phyloP scores from a whole-genome alignment of 1,140 invertebrate genomes.

The Pachyrhynchus sulphureomaculatus region DNA sequence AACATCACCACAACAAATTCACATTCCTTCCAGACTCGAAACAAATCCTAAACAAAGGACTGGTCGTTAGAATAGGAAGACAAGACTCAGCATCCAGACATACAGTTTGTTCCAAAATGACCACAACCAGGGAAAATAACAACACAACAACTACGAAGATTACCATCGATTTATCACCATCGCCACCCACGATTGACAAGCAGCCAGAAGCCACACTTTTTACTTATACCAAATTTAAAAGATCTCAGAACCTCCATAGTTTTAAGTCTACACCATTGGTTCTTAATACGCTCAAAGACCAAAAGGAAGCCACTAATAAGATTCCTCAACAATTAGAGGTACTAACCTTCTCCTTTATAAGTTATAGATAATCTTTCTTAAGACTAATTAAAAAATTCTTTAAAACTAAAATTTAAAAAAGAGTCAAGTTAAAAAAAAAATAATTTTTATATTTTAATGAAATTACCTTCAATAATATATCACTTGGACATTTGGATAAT shows the following conservation, averaged over 20 bases:
- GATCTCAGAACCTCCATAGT: constrained; percentile 39
- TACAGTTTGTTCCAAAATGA: constrained; percentile 46
- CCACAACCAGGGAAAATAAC: constrained; percentile 40
- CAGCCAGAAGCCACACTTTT: constrained; percentile 6
- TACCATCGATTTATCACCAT: constrained; percentile 53
- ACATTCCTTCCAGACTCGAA: constrained; percentile 42
- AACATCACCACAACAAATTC: not conserved
- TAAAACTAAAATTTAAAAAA: too few relatives aligned
- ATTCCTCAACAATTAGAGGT: constrained; percentile 29
- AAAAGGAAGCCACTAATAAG: constrained; percentile 25
- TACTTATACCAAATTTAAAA: constrained; percentile 35
- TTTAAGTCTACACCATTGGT: constrained; percentile 52
- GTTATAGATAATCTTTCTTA: too few relatives aligned
- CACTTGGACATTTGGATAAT: too few relatives aligned
- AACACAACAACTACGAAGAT: constrained; percentile 49
- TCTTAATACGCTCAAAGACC: constrained; percentile 46
- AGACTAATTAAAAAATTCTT: too few relatives aligned
- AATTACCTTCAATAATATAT: too few relatives aligned
- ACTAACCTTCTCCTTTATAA: not conserved
- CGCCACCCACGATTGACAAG: constrained; percentile 44
- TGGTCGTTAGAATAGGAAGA: constrained; percentile 49
- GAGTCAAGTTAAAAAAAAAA: too few relatives aligned
- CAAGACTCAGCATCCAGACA: constrained; percentile 44
- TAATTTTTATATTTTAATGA: too few relatives aligned
- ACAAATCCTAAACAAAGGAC: constrained; percentile 49